Percentiles rank a stretch among this genome's conserved stretches.
Conservation (phyloP, 2,797 vertebrate species). For the Myripristis murdjan region DNA sequence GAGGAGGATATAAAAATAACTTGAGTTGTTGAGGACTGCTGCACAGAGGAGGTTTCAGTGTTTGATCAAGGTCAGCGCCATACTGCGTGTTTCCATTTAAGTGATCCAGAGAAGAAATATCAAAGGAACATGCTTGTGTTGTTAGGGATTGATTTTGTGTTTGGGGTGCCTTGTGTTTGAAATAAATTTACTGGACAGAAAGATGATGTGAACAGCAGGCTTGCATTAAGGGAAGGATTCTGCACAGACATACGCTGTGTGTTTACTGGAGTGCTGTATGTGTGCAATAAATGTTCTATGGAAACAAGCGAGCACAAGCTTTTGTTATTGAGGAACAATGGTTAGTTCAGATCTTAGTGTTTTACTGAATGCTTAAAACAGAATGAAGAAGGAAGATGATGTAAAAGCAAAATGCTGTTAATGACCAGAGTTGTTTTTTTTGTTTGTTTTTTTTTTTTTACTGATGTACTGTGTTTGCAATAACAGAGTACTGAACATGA, state of each 20-base stretch:
- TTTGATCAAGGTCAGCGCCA: slow-evolving; percentile 20
- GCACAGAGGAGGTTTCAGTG: slow-evolving; percentile 8
- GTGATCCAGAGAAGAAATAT: not conserved
- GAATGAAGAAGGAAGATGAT: not conserved
- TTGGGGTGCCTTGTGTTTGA: not conserved
- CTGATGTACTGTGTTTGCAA: not conserved
- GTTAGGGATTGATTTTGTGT: not conserved
- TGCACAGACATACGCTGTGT: slow-evolving; percentile 5
- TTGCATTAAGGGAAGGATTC: slow-evolving; percentile 37
- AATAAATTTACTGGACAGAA: slow-evolving; percentile 15
- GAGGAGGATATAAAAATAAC: not conserved
- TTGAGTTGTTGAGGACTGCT: not conserved
- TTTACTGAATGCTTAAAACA: slow-evolving; percentile 2
- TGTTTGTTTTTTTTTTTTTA: not conserved
- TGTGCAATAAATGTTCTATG: slow-evolving; percentile 27
- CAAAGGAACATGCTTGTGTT: slow-evolving; percentile 8
- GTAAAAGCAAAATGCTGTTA: not conserved
- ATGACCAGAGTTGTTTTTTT: not conserved
- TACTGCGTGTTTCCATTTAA: not conserved
- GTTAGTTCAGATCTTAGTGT: not conserved
- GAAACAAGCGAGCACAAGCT: slow-evolving; percentile 22
- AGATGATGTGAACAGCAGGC: slow-evolving; percentile 17
- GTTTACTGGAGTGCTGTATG: slow-evolving; percentile 31
- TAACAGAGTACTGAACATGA: no score
- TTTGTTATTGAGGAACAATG: no score